Evolutionary conservation across 2,113 vertebrate species (phyloP).

Genomic region (Phodopus roborovskii): DNA sequence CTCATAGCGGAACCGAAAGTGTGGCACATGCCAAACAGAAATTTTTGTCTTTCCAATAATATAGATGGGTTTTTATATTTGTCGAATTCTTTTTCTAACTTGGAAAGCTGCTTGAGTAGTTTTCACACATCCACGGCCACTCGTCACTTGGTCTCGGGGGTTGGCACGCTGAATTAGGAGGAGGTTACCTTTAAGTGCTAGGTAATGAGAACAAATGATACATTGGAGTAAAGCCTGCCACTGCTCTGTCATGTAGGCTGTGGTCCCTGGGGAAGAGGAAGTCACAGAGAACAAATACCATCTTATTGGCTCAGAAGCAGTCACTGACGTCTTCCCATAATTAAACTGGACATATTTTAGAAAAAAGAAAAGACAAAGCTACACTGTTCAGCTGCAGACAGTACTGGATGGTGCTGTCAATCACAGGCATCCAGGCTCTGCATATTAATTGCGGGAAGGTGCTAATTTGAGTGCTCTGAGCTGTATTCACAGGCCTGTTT

Average conservation of each 20-base stretch:
- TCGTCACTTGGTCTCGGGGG: conserved; percentile 42
- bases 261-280: conserved; percentile 67
- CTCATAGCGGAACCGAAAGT: conserved; percentile 8
- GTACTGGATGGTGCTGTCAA: conserved; percentile 86
- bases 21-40: conserved; percentile 2
- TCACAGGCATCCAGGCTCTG: conserved; percentile 86
- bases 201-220: conserved; percentile 72
- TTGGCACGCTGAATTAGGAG: conserved; percentile 76
- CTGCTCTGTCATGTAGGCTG: conserved; percentile 72
- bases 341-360: conserved; percentile 84
- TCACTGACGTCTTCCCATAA: conserved; percentile 82
- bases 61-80: not conserved
- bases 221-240: conserved; percentile 64
- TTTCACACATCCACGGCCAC: conserved; percentile 8
- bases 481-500: conserved; percentile 96
- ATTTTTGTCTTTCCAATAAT: not conserved
- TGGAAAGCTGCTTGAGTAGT: conserved; percentile 38
- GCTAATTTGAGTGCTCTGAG: conserved; percentile 96
- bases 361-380: conserved; percentile 82
- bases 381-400: conserved; percentile 82
- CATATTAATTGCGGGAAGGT: conserved; percentile 94
- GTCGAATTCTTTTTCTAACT: not conserved
- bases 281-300: conserved; percentile 75
- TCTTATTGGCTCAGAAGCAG: conserved; percentile 76
- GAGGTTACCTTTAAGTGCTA: conserved; percentile 69